phyloP scores from a whole-genome alignment of 64 coral and sea anemone species.

The Hydrozoanthus tunicans region DNA sequence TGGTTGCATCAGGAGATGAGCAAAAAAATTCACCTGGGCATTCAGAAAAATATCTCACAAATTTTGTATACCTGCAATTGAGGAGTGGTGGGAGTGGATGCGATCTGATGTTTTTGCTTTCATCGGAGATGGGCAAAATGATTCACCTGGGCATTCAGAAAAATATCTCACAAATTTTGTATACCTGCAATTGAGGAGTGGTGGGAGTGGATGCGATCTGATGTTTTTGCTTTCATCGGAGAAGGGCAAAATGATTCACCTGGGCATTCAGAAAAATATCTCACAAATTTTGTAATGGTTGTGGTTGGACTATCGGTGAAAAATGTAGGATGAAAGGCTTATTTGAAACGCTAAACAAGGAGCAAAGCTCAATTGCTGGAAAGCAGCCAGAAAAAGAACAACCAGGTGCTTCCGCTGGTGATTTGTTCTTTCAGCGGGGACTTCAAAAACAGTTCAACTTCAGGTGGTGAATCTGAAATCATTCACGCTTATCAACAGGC shows the following conservation, averaged over 20 bases:
- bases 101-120: neutral
- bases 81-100: slow-evolving; percentile 2
- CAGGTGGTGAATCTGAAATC: too few species aligned
- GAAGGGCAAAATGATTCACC: neutral
- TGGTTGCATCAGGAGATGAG: neutral
- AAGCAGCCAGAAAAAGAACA: too few species aligned
- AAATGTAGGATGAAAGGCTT: too few species aligned
- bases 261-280: neutral
- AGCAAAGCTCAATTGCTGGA: too few species aligned
- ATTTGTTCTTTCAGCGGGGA: too few species aligned
- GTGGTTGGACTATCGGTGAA: too few species aligned
- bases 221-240: neutral
- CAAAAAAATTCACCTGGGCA: neutral
- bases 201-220: neutral
- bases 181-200: neutral
- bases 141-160: neutral
- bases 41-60: neutral
- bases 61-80: neutral
- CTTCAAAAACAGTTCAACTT: too few species aligned
- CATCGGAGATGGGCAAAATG: neutral
- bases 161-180: slow-evolving; percentile 7
- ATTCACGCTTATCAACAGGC: too few species aligned
- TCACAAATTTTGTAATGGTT: neutral
- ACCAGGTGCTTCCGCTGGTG: too few species aligned
- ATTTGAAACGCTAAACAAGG: too few species aligned